These are phyloP conservation scores for Tragelaphus scriptus DNA, from an alignment of 2,113 vertebrate genomes.

Conservation along the genomic window DNA sequence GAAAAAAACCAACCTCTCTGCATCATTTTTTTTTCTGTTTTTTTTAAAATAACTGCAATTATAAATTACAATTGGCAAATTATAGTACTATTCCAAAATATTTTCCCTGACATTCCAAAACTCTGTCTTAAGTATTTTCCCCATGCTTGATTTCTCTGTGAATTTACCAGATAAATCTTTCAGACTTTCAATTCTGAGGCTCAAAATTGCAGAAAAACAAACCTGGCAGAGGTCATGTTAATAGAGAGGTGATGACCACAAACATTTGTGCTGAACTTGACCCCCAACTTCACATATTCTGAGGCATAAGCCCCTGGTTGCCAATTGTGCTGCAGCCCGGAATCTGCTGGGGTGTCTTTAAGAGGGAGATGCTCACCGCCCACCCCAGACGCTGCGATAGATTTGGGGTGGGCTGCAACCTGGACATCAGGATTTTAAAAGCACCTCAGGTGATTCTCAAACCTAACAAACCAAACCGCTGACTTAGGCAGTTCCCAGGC, in stretches of 20 bases:
- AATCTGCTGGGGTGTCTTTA: neutral
- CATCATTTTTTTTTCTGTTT: neutral
- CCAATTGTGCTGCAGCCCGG: neutral
- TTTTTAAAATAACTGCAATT: neutral
- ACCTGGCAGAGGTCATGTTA: neutral
- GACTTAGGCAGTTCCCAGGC: neutral
- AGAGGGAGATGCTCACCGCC: neutral
- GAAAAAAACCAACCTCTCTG: neutral
- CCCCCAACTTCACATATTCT: neutral
- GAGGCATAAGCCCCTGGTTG: neutral
- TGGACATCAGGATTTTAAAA: neutral
- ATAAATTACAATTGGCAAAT: neutral
- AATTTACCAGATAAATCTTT: neutral
- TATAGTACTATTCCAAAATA: neutral
- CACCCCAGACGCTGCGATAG: accelerated
- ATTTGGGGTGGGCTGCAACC: neutral
- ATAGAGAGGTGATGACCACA: neutral
- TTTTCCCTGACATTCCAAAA: neutral
- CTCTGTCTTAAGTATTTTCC: neutral
- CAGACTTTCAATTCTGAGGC: neutral
- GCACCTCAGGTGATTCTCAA: neutral
- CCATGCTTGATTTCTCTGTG: neutral
- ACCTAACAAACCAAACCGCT: neutral
- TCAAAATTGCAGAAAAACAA: neutral
- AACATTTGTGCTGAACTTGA: neutral